Percentiles rank a stretch among this genome's conserved stretches.
Evolutionary conservation across 2,113 vertebrate species (phyloP).

Genomic region (Riparia riparia): DNA sequence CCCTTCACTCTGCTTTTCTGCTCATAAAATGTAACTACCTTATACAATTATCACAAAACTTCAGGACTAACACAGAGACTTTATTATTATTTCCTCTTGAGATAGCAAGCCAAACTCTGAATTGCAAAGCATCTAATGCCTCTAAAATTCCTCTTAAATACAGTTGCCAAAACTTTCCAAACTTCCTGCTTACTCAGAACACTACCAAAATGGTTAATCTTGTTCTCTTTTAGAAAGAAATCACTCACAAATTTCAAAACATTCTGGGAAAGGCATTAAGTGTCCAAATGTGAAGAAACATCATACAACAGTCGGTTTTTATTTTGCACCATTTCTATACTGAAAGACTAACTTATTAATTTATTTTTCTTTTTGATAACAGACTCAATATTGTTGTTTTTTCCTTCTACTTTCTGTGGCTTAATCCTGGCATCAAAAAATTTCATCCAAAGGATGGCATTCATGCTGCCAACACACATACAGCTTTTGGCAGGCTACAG

Average conservation of each 20-base stretch:
- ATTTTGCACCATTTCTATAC: not conserved
- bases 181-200: not conserved
- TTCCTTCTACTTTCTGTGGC: not conserved
- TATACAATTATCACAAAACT: not conserved
- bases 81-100: not conserved
- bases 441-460: not conserved
- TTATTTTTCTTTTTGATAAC: not conserved
- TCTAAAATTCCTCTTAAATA: not conserved
- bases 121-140: not conserved
- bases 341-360: not conserved
- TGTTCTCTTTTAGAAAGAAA: not conserved
- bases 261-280: not conserved
- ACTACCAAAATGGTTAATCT: not conserved
- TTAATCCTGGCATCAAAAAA: conserved; percentile 6
- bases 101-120: not conserved
- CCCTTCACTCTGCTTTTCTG: not conserved
- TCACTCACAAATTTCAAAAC: not conserved
- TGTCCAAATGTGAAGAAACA: not conserved
- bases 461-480: not conserved
- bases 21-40: not conserved
- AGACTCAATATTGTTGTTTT: not conserved
- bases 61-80: not conserved
- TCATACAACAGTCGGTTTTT: not conserved
- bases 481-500: not conserved
- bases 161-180: not conserved